phyloP scores from a whole-genome alignment of 2,888 invertebrate genomes.

The Sinhomidia bicolor region DNA sequence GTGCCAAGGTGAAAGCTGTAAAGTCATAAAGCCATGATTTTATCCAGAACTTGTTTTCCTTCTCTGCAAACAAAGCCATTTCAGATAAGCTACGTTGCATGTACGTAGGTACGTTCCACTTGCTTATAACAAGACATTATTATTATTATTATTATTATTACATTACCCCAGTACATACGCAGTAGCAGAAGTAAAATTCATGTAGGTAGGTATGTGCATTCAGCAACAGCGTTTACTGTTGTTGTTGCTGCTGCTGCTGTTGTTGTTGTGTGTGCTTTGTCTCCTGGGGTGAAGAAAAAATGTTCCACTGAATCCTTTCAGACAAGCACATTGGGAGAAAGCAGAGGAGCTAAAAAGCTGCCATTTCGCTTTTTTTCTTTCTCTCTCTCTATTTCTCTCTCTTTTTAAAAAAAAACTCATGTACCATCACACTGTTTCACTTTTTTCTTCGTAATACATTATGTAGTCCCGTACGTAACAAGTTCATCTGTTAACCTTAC shows the following conservation, averaged over 20 bases:
- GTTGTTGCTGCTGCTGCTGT: too few relatives aligned
- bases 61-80: background rate
- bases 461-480: background rate
- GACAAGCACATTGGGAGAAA: background rate
- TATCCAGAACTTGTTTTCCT: background rate
- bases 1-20: background rate
- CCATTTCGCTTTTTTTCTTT: background rate
- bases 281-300: constrained; percentile 53
- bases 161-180: too few relatives aligned
- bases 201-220: too few relatives aligned
- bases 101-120: too few relatives aligned
- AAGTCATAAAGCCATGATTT: constrained; percentile 17
- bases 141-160: too few relatives aligned
- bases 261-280: background rate
- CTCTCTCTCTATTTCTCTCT: background rate
- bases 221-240: too few relatives aligned
- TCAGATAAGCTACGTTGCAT: background rate
- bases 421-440: background rate
- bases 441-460: background rate
- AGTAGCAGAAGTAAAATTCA: too few relatives aligned
- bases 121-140: too few relatives aligned
- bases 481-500: constrained; percentile 35
- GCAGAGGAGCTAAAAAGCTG: background rate
- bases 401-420: background rate
- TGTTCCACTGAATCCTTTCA: background rate